These are phyloP conservation scores for Nemotelus pantherinus DNA, from an alignment of 2,888 invertebrate species.

Conservation along the genomic window DNA sequence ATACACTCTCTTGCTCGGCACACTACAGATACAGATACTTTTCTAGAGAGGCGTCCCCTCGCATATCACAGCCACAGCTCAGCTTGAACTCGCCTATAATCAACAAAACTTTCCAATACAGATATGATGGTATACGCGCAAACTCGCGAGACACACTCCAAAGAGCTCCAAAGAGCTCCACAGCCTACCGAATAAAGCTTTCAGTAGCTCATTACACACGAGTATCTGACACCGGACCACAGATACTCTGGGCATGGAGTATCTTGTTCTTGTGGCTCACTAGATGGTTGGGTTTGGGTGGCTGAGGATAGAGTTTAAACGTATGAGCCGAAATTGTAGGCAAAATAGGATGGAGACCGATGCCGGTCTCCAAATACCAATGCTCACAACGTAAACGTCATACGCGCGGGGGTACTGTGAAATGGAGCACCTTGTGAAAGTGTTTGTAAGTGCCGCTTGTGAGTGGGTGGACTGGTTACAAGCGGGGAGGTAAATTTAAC, in stretches of 20 bases:
- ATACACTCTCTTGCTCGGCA: too few species aligned
- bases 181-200: not conserved
- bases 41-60: not conserved
- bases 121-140: too few species aligned
- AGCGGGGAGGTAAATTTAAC: conserved; percentile 23
- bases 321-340: not conserved
- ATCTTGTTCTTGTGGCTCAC: too few species aligned
- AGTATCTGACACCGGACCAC: not conserved
- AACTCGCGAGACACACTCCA: too few species aligned
- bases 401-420: not conserved
- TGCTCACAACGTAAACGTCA: not conserved
- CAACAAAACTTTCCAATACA: too few species aligned
- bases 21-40: too few species aligned
- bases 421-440: not conserved
- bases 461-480: not conserved
- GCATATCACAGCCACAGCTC: too few species aligned
- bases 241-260: too few species aligned
- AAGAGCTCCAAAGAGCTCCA: too few species aligned
- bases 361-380: not conserved
- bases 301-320: not conserved
- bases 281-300: not conserved
- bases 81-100: too few species aligned
- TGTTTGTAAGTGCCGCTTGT: not conserved
- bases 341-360: conserved; percentile 6
- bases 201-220: not conserved